Evolutionary conservation across 2,113 vertebrate genomes (phyloP).

Genomic region (Lepus timidus): DNA sequence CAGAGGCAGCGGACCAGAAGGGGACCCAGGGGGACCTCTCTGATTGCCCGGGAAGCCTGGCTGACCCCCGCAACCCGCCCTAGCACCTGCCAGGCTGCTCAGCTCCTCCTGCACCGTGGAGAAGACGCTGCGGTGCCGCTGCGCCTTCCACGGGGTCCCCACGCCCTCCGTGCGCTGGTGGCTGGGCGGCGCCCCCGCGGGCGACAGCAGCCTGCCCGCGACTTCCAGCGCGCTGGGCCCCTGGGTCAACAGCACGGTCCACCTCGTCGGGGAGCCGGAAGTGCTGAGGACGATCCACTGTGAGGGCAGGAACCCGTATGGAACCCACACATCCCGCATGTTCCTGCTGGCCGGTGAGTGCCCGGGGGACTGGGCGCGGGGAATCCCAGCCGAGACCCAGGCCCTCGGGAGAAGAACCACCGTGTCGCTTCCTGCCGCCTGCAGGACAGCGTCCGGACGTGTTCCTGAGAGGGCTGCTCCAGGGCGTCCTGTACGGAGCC

Average conservation of each 20-base stretch:
- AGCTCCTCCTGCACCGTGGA: not conserved
- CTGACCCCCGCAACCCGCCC: not conserved
- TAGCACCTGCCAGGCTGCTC: constrained; percentile 3
- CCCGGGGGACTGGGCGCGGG: not conserved
- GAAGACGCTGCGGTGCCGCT: constrained; percentile 35
- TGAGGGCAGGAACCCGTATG: constrained; percentile 48
- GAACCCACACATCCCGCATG: not conserved
- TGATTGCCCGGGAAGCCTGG: not conserved
- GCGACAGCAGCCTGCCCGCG: not conserved
- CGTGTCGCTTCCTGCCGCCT: not conserved
- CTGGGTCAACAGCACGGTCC: constrained; percentile 71
- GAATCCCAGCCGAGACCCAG: not conserved
- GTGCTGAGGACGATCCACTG: not conserved
- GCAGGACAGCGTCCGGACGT: not conserved
- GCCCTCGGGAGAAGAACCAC: not conserved
- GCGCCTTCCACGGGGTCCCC: constrained; percentile 48
- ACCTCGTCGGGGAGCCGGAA: not conserved
- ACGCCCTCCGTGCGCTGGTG: not conserved
- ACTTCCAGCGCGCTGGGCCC: not conserved
- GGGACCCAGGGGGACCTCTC: not conserved
- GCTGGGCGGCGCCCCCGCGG: not conserved
- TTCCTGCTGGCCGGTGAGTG: constrained; percentile 47
- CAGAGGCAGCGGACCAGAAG: not conserved
- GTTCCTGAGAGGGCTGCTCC: constrained; percentile 7
- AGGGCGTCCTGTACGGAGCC: not conserved